Conservation (phyloP, 2,113 vertebrate genomes). For the Rhabdomys dilectus region DNA sequence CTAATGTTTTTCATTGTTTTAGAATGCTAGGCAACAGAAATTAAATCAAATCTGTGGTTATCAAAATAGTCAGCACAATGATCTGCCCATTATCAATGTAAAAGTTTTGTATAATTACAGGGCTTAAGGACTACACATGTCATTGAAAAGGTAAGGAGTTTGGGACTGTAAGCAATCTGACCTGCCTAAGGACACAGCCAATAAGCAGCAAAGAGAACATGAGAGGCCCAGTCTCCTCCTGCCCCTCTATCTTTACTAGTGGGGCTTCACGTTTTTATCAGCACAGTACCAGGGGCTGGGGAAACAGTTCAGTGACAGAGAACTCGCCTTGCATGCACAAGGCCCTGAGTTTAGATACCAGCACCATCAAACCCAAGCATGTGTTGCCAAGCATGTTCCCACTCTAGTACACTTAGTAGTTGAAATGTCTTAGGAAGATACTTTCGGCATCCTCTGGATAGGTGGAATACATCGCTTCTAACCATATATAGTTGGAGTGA, state of each 20-base stretch:
- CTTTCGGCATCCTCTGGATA: background rate
- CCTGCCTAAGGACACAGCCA: background rate
- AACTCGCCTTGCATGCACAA: background rate
- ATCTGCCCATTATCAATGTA: background rate
- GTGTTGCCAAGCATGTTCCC: background rate
- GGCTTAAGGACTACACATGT: background rate
- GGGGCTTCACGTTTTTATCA: conserved; percentile 29
- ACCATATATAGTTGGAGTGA: background rate
- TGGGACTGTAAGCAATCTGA: background rate
- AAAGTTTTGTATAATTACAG: background rate
- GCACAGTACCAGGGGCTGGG: background rate
- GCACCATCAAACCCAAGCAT: background rate
- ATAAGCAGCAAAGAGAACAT: background rate
- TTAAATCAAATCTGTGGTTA: conserved; percentile 7
- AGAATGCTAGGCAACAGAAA: conserved; percentile 16
- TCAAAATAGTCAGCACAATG: conserved; percentile 12
- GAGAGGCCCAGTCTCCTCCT: background rate
- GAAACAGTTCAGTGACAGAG: background rate
- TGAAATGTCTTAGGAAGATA: background rate
- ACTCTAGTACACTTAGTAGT: background rate
- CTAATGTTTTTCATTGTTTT: background rate
- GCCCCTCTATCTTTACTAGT: background rate
- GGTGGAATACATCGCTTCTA: conserved; percentile 1
- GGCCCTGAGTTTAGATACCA: background rate
- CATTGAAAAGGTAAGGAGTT: background rate